Evolutionary conservation across 2,797 vertebrate species (phyloP), one percentile per base, ranked within the genome.

Genomic region (Dryobates pubescens): DNA sequence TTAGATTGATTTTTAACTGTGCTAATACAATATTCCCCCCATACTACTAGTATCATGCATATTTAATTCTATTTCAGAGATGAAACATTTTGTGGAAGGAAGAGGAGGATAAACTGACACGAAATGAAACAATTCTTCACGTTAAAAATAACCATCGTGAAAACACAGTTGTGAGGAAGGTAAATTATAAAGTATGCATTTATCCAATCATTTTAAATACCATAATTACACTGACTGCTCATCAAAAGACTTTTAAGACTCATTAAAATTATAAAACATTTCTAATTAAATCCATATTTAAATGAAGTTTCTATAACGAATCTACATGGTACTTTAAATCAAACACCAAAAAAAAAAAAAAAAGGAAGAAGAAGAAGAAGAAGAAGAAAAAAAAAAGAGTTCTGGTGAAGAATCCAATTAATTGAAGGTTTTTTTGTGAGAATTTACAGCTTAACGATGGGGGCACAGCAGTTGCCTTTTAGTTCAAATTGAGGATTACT

Each of bases 191-290:
- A 96, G 96, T 96, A 96, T 97, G 96, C 95, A 97, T 97, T 98
- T 97, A 97, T 95, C 90, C 95, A 97, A 96, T 97, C 96, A 97
- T 97, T 97, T 97, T 90, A 97, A 97, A 97, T 96, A 96, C 96
- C 90, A 94, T 97, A 98, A 98, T 98, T 98, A 98, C 90, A 97
- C 74, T 97, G 96, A 88, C 96, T 97, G 91, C 92, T 97, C 96
- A 97, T 98, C 96, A 97, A 97, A 98, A 97, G 97, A 96, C 90
- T 98, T 97, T 95, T 96, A 97, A 97, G 96, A 96, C 93, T 97
- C 96, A 97, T 98, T 98, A 98, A 97, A 97, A 98, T 97, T 93
- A 97, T 97, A 97, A 97, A 97, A 97, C 93, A 97, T 97, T 98
- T 97, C 94, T 97, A 97, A 98, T 98, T 98, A 97, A 98, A 98